phyloP scores from a whole-genome alignment of 2,888 invertebrate genomes.

The Gymnoscelis rufifasciata region DNA sequence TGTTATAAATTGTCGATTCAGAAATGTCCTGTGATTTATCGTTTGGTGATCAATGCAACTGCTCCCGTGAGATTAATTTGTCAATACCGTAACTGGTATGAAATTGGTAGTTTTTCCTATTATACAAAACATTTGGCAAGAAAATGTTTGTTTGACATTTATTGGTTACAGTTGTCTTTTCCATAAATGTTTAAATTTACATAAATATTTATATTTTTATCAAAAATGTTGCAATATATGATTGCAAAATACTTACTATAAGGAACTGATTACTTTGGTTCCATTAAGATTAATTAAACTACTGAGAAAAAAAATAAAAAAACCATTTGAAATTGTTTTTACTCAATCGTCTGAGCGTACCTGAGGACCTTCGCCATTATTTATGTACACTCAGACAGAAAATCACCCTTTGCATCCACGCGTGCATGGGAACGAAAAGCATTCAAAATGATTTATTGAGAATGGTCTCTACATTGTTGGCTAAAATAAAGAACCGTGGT shows the following conservation, averaged over 20 bases:
- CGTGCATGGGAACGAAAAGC: constrained; percentile 76
- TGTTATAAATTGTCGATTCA: constrained; percentile 57
- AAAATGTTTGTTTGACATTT: too few species aligned
- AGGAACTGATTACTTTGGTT: too few species aligned
- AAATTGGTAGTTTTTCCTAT: not conserved
- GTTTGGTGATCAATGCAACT: constrained; percentile 46
- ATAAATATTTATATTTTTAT: too few species aligned
- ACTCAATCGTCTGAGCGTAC: constrained; percentile 52
- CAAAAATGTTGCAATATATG: too few species aligned
- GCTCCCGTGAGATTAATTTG: constrained; percentile 38
- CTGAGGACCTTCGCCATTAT: constrained; percentile 76
- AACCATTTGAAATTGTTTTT: constrained; percentile 35
- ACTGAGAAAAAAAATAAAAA: constrained; percentile 4
- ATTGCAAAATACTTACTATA: too few species aligned
- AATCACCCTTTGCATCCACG: constrained; percentile 78
- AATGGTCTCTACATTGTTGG: constrained; percentile 80
- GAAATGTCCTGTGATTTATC: constrained; percentile 55
- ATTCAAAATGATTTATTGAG: constrained; percentile 79
- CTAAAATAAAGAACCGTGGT: constrained; percentile 76
- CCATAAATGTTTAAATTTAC: too few species aligned
- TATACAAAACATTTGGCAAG: too few species aligned
- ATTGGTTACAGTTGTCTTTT: too few species aligned
- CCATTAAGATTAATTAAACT: too few species aligned
- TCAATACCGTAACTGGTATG: constrained; percentile 21
- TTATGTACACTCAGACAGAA: constrained; percentile 73